Conservation (phyloP, 2,797 vertebrate genomes). For the Crenichthys baileyi region DNA sequence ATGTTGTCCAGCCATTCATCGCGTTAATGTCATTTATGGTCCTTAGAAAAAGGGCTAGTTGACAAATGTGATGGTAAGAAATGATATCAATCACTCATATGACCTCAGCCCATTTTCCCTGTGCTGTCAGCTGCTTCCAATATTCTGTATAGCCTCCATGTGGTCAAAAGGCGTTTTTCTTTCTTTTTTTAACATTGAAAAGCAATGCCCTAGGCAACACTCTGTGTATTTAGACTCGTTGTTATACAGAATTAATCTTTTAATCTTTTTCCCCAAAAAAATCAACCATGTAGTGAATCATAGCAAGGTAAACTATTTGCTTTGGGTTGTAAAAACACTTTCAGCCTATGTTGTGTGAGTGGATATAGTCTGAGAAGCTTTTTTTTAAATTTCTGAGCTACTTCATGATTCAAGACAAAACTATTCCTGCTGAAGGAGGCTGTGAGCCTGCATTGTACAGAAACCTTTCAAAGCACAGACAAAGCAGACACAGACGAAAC, state of each 20-base stretch:
- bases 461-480: constrained; percentile 35
- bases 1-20: constrained; percentile 38
- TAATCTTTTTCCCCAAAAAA: constrained; percentile 36
- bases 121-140: constrained; percentile 42
- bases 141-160: constrained; percentile 31
- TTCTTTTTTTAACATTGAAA: constrained; percentile 39
- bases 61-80: constrained; percentile 49
- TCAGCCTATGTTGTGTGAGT: constrained; percentile 15
- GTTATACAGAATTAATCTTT: constrained; percentile 32
- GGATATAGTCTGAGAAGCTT: constrained; percentile 26
- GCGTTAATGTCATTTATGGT: constrained; percentile 47
- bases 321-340: constrained; percentile 32
- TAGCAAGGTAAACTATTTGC: constrained; percentile 33
- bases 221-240: constrained; percentile 41
- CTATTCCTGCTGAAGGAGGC: constrained; percentile 38
- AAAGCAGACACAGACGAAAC: constrained; percentile 40
- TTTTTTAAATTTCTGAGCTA: constrained; percentile 39
- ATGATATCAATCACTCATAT: constrained; percentile 59
- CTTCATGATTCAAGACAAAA: constrained; percentile 40
- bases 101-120: constrained; percentile 37
- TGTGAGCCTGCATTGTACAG: constrained; percentile 26
- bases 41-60: constrained; percentile 43
- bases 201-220: constrained; percentile 22
- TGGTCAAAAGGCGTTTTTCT: constrained; percentile 38
- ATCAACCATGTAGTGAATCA: constrained; percentile 34